Conservation (phyloP, 1,140 invertebrate species). For the Pinna nobilis region DNA sequence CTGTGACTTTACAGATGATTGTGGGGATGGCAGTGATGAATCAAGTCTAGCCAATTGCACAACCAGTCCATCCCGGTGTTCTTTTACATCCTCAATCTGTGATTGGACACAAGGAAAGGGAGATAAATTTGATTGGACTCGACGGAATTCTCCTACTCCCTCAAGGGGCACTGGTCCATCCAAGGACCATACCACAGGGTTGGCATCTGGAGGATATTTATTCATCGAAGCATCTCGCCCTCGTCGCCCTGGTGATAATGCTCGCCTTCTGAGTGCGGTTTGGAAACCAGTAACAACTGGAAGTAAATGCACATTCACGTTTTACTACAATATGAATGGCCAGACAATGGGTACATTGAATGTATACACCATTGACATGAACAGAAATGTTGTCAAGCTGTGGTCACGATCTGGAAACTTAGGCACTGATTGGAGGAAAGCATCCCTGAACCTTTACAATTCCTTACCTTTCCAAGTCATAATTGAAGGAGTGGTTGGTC, state of each 20-base stretch:
- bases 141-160: conserved; percentile 78
- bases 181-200: conserved; percentile 64
- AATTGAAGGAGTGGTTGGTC: conserved; percentile 55
- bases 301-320: conserved; percentile 58
- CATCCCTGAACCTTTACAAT: conserved; percentile 38
- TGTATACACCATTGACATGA: conserved; percentile 57
- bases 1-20: conserved; percentile 69
- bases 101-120: conserved; percentile 84
- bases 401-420: conserved; percentile 47
- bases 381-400: conserved; percentile 46
- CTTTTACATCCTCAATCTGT: conserved; percentile 85
- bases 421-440: conserved; percentile 60
- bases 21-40: conserved; percentile 65
- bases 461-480: conserved; percentile 60
- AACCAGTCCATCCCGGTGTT: conserved; percentile 75
- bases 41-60: conserved; percentile 12
- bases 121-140: conserved; percentile 86
- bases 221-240: conserved; percentile 82
- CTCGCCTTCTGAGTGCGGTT: conserved; percentile 63
- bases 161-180: conserved; percentile 58
- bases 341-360: conserved; percentile 63
- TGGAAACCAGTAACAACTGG: conserved; percentile 45
- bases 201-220: conserved; percentile 74
- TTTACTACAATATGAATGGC: conserved; percentile 75
- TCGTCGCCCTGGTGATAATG: conserved; percentile 58